These are phyloP conservation scores for Papio anubis DNA, from an alignment of 2,113 vertebrate species.

Conservation along the genomic window DNA sequence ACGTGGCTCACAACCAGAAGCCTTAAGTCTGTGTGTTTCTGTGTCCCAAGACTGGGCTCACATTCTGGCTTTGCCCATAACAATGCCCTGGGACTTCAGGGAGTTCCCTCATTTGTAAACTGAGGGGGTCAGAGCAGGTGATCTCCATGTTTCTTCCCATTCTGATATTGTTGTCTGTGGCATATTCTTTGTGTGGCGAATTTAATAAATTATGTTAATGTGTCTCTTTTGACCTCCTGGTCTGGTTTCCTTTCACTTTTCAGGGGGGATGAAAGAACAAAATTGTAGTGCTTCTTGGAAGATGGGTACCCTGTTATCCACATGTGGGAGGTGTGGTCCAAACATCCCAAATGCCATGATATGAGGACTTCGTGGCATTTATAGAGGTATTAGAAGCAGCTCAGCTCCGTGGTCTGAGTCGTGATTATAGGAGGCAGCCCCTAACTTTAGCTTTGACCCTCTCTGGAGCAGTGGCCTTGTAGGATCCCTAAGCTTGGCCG, in stretches of 20 bases:
- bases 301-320: background rate
- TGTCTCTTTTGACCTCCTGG: slow-evolving; percentile 23
- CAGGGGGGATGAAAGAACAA: background rate
- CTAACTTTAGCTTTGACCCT: background rate
- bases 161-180: background rate
- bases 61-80: accelerated
- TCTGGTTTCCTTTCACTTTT: slow-evolving; percentile 10
- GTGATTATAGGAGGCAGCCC: background rate
- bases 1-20: background rate
- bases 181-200: slow-evolving; percentile 45
- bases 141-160: background rate
- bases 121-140: background rate
- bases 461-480: background rate
- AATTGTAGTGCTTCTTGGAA: background rate
- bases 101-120: background rate
- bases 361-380: background rate
- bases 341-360: background rate
- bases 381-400: background rate
- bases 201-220: slow-evolving; percentile 66
- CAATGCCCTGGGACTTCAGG: background rate
- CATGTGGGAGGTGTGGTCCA: background rate
- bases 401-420: background rate
- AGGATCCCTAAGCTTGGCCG: background rate
- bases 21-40: background rate
- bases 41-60: background rate